Evolutionary conservation across 2,888 invertebrate species (phyloP).

Genomic region (Polymixis flavicincta): DNA sequence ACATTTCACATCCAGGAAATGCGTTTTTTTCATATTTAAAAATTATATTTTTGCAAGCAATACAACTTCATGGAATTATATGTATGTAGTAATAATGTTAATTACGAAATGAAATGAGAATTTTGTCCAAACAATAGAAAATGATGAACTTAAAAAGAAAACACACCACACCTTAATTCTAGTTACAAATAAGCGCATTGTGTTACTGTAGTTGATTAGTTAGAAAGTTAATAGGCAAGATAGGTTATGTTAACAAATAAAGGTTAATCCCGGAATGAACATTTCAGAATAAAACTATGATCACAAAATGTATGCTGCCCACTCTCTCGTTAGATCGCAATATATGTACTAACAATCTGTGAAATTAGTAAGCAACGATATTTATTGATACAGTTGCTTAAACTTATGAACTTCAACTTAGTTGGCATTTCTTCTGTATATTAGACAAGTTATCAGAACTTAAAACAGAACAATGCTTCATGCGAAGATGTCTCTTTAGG

Average conservation of each 20-base stretch:
- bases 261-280: conserved; percentile 53
- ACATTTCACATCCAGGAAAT: conserved; percentile 40
- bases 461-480: conserved; percentile 90
- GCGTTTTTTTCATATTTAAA: neutral
- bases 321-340: conserved; percentile 53
- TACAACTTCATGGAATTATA: conserved; percentile 25
- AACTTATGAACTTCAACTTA: conserved; percentile 61
- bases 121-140: conserved; percentile 43
- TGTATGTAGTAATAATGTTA: conserved; percentile 24
- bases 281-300: conserved; percentile 34
- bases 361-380: conserved; percentile 53
- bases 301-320: conserved; percentile 47
- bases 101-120: conserved; percentile 26
- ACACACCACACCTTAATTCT: conserved; percentile 89
- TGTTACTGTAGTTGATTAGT: conserved; percentile 60
- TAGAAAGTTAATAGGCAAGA: conserved; percentile 50
- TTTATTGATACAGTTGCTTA: conserved; percentile 36
- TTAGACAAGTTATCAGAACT: conserved; percentile 83
- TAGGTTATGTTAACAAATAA: conserved; percentile 58
- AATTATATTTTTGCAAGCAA: neutral
- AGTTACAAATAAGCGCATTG: conserved; percentile 81
- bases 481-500: conserved; percentile 92
- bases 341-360: conserved; percentile 53
- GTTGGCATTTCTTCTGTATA: conserved; percentile 82
- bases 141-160: conserved; percentile 72